Conservation (phyloP, 2,888 invertebrate genomes). For the Rosalia funebris region DNA sequence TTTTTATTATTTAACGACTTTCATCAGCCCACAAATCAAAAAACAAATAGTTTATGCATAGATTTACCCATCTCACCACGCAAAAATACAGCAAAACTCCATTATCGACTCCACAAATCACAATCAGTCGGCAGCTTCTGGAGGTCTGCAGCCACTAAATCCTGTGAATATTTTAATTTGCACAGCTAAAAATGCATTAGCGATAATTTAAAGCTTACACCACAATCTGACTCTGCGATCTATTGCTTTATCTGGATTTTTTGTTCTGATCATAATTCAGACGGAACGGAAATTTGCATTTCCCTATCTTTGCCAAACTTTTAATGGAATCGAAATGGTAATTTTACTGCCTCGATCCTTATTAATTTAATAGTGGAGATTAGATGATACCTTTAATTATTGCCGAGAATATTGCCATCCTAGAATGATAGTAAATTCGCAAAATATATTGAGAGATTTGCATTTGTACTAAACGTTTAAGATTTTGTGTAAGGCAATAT, state of each 20-base stretch:
- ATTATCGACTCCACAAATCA: conserved; percentile 51
- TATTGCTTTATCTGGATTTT: conserved; percentile 39
- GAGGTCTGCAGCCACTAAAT: conserved; percentile 39
- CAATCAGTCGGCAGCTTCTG: conserved; percentile 39
- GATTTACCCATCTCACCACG: too few relatives aligned
- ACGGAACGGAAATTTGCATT: conserved; percentile 45
- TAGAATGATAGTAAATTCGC: too few relatives aligned
- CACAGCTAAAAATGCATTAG: conserved; percentile 54
- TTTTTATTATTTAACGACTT: too few relatives aligned
- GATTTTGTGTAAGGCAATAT: too few relatives aligned
- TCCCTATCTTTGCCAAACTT: conserved; percentile 46
- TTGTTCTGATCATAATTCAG: conserved; percentile 40
- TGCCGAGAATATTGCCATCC: not conserved
- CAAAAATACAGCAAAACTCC: conserved; percentile 52
- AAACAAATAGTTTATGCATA: too few relatives aligned
- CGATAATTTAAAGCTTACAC: conserved; percentile 51
- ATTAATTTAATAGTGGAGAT: conserved; percentile 38
- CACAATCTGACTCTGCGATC: conserved; percentile 46
- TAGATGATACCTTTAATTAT: conserved; percentile 22
- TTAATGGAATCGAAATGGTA: conserved; percentile 47
- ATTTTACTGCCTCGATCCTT: conserved; percentile 40
- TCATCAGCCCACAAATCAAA: too few relatives aligned
- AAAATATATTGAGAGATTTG: too few relatives aligned
- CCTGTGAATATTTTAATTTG: conserved; percentile 55
- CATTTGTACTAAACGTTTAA: too few relatives aligned